Percentiles rank a stretch among this genome's conserved stretches.
Evolutionary conservation across 1,140 invertebrate genomes (phyloP).

Genomic region (Neodiprion fabricii): DNA sequence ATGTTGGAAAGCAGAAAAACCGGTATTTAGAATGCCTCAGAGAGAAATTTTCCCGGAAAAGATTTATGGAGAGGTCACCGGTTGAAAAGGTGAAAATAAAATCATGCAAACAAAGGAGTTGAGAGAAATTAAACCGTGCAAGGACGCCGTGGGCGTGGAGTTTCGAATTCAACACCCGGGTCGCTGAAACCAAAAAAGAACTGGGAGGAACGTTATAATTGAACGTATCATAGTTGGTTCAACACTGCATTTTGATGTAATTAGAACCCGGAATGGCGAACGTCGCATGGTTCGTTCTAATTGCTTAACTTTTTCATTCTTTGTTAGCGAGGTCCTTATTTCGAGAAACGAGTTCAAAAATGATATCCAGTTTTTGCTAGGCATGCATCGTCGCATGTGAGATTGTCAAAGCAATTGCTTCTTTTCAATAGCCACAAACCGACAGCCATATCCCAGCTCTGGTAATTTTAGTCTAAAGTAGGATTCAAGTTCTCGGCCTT

Average conservation of each 20-base stretch:
- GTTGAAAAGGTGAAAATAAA: background rate
- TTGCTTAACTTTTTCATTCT: background rate
- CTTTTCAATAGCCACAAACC: no score
- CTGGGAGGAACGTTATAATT: background rate
- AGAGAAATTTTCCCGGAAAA: background rate
- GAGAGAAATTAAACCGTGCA: background rate
- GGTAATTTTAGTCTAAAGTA: no score
- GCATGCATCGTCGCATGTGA: no score
- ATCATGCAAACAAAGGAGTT: background rate
- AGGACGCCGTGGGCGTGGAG: background rate
- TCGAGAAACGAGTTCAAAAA: no score
- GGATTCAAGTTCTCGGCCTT: no score
- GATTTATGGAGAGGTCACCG: background rate
- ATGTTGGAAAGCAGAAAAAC: no score
- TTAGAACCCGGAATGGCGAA: background rate
- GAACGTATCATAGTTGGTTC: background rate
- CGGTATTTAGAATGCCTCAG: no score
- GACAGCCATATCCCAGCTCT: no score
- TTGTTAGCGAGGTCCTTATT: no score
- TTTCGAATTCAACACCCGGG: background rate
- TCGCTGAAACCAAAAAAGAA: background rate
- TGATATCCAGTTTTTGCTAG: no score
- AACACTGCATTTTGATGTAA: background rate
- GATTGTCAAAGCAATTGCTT: no score
- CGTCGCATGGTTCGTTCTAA: background rate